Conservation (phyloP, 2,113 vertebrate genomes). For the Shinisaurus crocodilurus region DNA sequence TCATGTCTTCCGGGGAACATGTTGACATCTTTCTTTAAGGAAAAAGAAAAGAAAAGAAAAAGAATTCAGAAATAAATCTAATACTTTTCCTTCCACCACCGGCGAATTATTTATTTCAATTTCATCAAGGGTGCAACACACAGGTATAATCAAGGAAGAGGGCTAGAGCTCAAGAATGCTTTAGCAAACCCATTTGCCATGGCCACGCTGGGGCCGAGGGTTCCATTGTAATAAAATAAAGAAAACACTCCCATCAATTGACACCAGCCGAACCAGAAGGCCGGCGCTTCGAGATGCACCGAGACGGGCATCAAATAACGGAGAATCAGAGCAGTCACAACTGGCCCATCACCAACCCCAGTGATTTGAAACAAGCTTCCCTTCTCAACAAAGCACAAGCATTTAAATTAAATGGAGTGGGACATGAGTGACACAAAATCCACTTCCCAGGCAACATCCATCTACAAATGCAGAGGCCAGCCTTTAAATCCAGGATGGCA, state of each 20-base stretch:
- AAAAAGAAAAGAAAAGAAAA: not conserved
- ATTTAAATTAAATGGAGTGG: accelerated
- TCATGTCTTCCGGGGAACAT: conserved; percentile 34
- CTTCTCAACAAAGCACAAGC: not conserved
- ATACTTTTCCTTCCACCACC: conserved; percentile 43
- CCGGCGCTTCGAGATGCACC: not conserved
- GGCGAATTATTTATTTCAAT: conserved; percentile 60
- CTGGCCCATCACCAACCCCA: not conserved
- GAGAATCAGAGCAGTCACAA: not conserved
- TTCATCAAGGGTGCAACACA: conserved; percentile 58
- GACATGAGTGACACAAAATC: not conserved
- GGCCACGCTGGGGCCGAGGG: not conserved
- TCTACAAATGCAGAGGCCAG: accelerated
- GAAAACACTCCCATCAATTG: conserved; percentile 21
- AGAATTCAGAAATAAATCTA: conserved; percentile 66
- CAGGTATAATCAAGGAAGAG: conserved; percentile 48
- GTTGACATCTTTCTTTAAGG: conserved; percentile 53
- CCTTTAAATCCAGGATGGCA: accelerated
- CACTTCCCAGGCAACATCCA: not conserved
- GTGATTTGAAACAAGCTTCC: not conserved
- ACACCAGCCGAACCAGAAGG: not conserved
- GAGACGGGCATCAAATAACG: not conserved
- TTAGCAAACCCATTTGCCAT: conserved; percentile 36
- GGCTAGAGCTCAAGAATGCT: conserved; percentile 52
- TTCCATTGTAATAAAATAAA: conserved; percentile 24